Evolutionary conservation across 2,888 invertebrate species (phyloP).

Genomic region (Andricus curvator): DNA sequence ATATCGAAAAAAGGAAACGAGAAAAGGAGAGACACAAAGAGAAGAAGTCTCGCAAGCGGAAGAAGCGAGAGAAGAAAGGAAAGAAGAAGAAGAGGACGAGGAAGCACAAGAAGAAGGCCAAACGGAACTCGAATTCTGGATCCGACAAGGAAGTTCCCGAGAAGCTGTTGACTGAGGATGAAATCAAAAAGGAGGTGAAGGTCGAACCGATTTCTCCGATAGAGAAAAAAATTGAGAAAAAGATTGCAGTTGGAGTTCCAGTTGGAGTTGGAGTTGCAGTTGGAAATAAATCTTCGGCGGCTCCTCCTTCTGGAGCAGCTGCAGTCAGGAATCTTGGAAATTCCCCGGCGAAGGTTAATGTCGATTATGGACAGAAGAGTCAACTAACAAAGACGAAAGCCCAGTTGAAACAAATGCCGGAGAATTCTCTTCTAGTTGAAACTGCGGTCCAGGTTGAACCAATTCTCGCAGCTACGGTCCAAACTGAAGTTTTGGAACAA

Average conservation of each 20-base stretch:
- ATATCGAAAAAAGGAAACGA: slow-evolving; percentile 71
- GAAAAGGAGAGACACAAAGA: slow-evolving; percentile 64
- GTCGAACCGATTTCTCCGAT: slow-evolving; percentile 49
- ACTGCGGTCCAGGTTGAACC: not conserved
- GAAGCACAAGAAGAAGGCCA: slow-evolving; percentile 54
- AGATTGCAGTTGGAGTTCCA: slow-evolving; percentile 40
- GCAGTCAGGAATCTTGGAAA: not conserved
- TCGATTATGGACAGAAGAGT: slow-evolving; percentile 34
- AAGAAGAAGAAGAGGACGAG: slow-evolving; percentile 59
- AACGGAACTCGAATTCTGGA: slow-evolving; percentile 46
- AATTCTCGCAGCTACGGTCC: not conserved
- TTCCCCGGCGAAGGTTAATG: slow-evolving; percentile 23
- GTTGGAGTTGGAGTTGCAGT: not conserved
- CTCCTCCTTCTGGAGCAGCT: not conserved
- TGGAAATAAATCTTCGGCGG: slow-evolving; percentile 41
- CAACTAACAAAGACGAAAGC: slow-evolving; percentile 65
- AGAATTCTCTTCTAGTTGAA: slow-evolving; percentile 43
- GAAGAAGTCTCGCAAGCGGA: slow-evolving; percentile 59
- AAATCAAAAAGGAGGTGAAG: slow-evolving; percentile 65
- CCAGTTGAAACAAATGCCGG: slow-evolving; percentile 69
- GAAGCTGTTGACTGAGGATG: slow-evolving; percentile 62
- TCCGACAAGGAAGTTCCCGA: slow-evolving; percentile 48
- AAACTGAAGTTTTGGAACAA: not conserved
- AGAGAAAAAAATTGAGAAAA: slow-evolving; percentile 55
- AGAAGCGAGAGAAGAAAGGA: slow-evolving; percentile 58